phyloP scores from a whole-genome alignment of 2,797 vertebrate genomes.

The Podarcis siculus region DNA sequence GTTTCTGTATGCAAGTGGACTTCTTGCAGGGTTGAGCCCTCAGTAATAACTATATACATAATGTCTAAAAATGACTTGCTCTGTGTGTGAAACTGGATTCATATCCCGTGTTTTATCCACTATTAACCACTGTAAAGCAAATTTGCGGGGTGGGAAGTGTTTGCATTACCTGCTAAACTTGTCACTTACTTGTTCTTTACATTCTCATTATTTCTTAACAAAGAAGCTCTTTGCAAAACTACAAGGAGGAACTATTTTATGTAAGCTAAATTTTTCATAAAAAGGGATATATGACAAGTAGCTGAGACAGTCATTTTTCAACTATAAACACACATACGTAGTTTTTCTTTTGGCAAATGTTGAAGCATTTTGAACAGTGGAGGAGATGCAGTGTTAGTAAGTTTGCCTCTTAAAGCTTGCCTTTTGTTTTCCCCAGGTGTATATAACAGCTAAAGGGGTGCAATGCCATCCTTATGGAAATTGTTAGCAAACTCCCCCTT shows the following conservation, averaged over 20 bases:
- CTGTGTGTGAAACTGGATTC: neutral
- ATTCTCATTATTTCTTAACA: slow-evolving; percentile 16
- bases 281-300: slow-evolving; percentile 17
- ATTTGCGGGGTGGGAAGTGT: slow-evolving; percentile 2
- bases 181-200: slow-evolving; percentile 8
- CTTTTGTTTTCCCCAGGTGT: slow-evolving; percentile 37
- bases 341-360: slow-evolving; percentile 39
- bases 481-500: neutral
- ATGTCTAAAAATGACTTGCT: neutral
- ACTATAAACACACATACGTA: slow-evolving; percentile 8
- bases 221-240: slow-evolving; percentile 27
- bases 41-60: neutral
- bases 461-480: rapidly evolving
- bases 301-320: neutral
- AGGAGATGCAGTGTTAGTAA: slow-evolving; percentile 46
- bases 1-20: no score
- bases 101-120: neutral
- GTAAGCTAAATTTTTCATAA: neutral
- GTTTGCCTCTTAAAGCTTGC: slow-evolving; percentile 18
- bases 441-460: slow-evolving; percentile 14
- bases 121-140: neutral
- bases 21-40: neutral
- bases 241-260: neutral
- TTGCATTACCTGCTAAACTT: neutral
- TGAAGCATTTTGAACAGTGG: slow-evolving; percentile 23